Evolutionary conservation across 1,140 invertebrate species (phyloP), one percentile per base, ranked within the genome.

Genomic region (Cylas formicarius): DNA sequence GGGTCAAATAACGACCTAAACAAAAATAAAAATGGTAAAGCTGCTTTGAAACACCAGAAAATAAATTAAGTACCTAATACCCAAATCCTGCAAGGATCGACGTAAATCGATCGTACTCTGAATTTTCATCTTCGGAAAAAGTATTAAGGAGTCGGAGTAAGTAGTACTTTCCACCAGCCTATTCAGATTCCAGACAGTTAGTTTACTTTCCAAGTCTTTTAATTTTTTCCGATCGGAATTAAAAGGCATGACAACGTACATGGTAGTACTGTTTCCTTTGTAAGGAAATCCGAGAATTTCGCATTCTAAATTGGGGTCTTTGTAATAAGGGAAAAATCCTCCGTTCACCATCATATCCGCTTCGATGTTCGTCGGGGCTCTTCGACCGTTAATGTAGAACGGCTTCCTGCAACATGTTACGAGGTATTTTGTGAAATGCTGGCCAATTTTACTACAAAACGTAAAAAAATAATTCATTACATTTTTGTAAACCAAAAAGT

Each of bases 261-360:
- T 82, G 2, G 74, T 73, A 2, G 72, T 70, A 49, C 73, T 62
- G 17, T 70, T 67, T 1, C 75, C 77, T 58, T 79, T 75, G 57
- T 89, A 90, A 0, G 85, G 84, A 2, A 90, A 56, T 3, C 74
- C 80, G 20, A 87, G 55, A 19, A 86, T 78, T 52, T 78, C 71
- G 38, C 72, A 76, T 14, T 70, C 72, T 42, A 76, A 53, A 45
- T 61, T 50, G 32, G 56, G 60, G 51, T 76, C 72, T 56, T 71
- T 70, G 43, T 71, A 70, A 51, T 78, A 81, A 0, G 70, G 72
- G 43, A 80, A 74, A 4, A 67, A 54, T 0, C 69, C 67, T 0
- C 71, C 70, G 23, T 75, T 77, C 7, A 69, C 73, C 84, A 86
- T 86, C 72, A 83, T 75, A 13, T 75, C 66, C 0, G 81, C 72